Conservation (phyloP, 2,113 vertebrate genomes). For the Rhinolophus sinicus region DNA sequence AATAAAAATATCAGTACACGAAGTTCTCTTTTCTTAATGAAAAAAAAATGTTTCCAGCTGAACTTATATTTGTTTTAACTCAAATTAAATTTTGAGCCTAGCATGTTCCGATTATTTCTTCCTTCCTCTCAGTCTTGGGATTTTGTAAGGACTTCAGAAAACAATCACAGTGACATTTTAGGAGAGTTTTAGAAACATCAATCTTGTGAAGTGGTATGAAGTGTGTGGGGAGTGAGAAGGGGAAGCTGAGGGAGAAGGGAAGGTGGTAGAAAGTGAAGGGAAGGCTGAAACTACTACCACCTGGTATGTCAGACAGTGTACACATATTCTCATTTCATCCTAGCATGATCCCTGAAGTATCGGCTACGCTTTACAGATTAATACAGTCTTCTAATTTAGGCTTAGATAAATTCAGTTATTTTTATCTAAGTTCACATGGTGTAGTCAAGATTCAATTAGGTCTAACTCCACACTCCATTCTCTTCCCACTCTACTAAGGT, state of each 20-base stretch:
- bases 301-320: not conserved
- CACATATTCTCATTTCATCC: not conserved
- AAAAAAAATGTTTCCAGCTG: not conserved
- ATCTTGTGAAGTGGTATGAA: too few relatives aligned
- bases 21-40: slow-evolving; percentile 39
- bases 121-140: not conserved
- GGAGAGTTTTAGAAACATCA: not conserved
- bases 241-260: not conserved
- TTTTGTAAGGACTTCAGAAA: slow-evolving; percentile 27
- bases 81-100: not conserved
- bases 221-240: too few relatives aligned
- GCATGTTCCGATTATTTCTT: not conserved
- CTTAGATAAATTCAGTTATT: not conserved
- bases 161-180: not conserved
- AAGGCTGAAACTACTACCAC: accelerated
- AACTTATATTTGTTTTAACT: not conserved
- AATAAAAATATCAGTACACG: not conserved
- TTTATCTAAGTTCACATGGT: not conserved
- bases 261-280: accelerated
- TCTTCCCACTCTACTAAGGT: not conserved
- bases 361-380: not conserved
- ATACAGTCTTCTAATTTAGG: not conserved
- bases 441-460: not conserved
- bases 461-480: not conserved
- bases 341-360: not conserved